Base-by-base conservation (phyloP, 2,797 vertebrate genomes). In the Acanthis flammea region DNA sequence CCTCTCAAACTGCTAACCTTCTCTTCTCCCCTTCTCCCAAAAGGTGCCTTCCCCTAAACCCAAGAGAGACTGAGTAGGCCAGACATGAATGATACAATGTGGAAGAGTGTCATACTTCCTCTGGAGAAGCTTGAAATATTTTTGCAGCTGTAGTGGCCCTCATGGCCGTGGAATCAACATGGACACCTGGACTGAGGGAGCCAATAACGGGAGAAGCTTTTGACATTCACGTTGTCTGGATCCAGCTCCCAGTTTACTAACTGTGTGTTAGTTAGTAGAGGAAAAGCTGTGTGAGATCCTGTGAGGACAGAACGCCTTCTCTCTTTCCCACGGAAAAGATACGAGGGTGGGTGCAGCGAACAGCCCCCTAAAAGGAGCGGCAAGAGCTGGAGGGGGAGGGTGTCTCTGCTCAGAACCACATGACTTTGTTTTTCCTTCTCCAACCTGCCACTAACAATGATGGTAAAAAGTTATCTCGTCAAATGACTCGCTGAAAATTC, bases 81-180 rank as follows among this genome's bases (percentile, higher is more conserved):
- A 31, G 57, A 37, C 2, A 4, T 1, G 25, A 85, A 27, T 3
- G 17, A 41, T 28, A 24, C 0, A 9, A 47, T 3, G 19, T 35
- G 28, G 63, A 63, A 60, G 77, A n/a, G 53, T 60, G 75, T 47
- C 76, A 27, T 61, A 21, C 44, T 72, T 90, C 72, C 17, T 41
- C 68, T 3, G 9, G 50, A 91, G 80, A 71, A 81, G 45, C 24
- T 31, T 2, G 16, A 71, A 39, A 16, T 8, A 18, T 30, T 66
- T 31, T 19, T 9, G 61, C 9, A 72, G 63, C 72, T 6, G 16
- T n/a, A 60, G 65, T 5, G 3, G 31, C 33, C 51, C 58, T 61
- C 39, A 3, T 2, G 27, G 72, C 71, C 6, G 8, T 4, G 1
- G 71, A 54, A n/a, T 58, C 22, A 2, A 25, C 1, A 1, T 0